Evolutionary conservation across 2,113 vertebrate species (phyloP).

Genomic region (Isurus oxyrinchus): DNA sequence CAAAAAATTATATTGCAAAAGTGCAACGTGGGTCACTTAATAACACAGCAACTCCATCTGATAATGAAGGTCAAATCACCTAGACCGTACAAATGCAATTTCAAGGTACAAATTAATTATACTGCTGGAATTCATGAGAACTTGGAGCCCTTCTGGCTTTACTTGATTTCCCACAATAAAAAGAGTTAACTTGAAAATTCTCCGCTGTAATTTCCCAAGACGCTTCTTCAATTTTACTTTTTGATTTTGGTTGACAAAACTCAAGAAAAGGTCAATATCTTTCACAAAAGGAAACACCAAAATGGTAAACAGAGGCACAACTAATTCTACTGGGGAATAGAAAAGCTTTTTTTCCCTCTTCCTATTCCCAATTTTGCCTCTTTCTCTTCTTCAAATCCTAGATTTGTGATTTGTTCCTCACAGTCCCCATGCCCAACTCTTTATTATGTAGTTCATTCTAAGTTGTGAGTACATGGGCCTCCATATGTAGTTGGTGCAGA

Average conservation of each 20-base stretch:
- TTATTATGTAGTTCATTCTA: not conserved
- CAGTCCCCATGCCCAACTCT: not conserved
- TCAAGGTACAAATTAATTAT: not conserved
- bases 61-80: not conserved
- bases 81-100: not conserved
- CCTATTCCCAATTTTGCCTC: not conserved
- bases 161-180: not conserved
- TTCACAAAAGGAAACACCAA: not conserved
- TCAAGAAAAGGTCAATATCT: not conserved
- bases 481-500: not conserved
- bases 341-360: not conserved
- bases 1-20: not conserved
- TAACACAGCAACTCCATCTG: not conserved
- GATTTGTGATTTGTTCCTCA: not conserved
- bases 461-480: not conserved
- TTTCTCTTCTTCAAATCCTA: not conserved
- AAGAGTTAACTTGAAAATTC: not conserved
- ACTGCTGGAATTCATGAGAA: not conserved
- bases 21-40: not conserved
- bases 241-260: not conserved
- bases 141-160: not conserved
- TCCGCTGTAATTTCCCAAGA: not conserved
- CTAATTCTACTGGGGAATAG: not conserved
- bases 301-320: not conserved
- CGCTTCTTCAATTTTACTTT: not conserved